A percentile compares a stretch with the other conserved stretches of the same genome.
Evolutionary conservation across 2,797 vertebrate species (phyloP).

Genomic region (Oryzias dopingdopingensis): DNA sequence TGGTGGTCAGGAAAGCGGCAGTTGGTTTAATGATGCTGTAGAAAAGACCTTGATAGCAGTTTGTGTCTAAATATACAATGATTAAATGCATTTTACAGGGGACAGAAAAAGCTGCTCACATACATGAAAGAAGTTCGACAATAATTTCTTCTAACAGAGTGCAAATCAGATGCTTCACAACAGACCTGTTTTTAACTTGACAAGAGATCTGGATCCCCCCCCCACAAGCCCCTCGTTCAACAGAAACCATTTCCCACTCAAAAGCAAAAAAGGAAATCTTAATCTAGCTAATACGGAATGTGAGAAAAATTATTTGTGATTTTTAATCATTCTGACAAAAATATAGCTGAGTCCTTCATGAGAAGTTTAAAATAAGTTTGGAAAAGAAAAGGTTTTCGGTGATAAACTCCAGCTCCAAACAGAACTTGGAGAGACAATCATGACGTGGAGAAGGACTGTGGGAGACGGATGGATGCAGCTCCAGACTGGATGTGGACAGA

Average conservation of each 20-base stretch:
- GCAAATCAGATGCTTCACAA: slow-evolving; percentile 97
- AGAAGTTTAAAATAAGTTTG: slow-evolving; percentile 76
- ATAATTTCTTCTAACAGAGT: slow-evolving; percentile 94
- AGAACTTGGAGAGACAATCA: slow-evolving; percentile 78
- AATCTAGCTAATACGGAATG: slow-evolving; percentile 90
- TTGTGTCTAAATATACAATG: slow-evolving; percentile 90
- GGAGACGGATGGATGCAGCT: slow-evolving; percentile 80
- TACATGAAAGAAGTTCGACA: slow-evolving; percentile 87
- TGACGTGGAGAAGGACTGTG: slow-evolving; percentile 87
- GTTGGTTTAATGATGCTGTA: slow-evolving; percentile 77
- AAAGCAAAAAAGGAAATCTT: slow-evolving; percentile 60
- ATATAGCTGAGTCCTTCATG: slow-evolving; percentile 95
- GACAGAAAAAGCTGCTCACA: slow-evolving; percentile 92
- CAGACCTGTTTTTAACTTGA: slow-evolving; percentile 70
- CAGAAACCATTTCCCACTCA: slow-evolving; percentile 87
- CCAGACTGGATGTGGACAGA: slow-evolving; percentile 62
- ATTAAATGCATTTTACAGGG: slow-evolving; percentile 90
- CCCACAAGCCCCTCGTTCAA: slow-evolving; percentile 74
- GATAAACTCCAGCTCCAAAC: slow-evolving; percentile 60
- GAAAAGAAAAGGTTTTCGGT: slow-evolving; percentile 65
- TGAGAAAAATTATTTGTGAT: slow-evolving; percentile 86
- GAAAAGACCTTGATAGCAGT: slow-evolving; percentile 67
- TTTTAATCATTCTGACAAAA: slow-evolving; percentile 83
- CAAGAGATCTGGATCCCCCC: slow-evolving; percentile 71
- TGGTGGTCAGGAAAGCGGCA: slow-evolving; percentile 78